Evolutionary conservation across 2,888 invertebrate species (phyloP).

Genomic region (Habroteleia sp.): DNA sequence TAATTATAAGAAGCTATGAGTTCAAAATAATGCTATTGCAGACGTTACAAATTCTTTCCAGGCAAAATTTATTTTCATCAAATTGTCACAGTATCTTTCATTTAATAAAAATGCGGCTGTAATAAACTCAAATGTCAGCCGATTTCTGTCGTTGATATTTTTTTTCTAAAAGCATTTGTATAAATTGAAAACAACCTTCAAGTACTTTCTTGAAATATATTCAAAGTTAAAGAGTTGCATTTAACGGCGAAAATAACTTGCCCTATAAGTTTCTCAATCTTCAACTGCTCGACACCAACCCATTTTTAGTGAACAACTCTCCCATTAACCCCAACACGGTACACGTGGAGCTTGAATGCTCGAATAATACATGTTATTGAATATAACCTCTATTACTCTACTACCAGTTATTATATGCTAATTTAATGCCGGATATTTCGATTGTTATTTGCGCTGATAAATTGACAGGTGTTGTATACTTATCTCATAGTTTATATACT

Average conservation of each 20-base stretch:
- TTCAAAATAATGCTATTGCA: slow-evolving; percentile 70
- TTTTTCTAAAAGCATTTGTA: slow-evolving; percentile 31
- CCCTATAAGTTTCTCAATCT: slow-evolving; percentile 47
- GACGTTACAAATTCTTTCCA: slow-evolving; percentile 7
- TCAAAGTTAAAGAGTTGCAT: slow-evolving; percentile 47
- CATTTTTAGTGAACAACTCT: slow-evolving; percentile 46
- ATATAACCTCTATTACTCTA: slow-evolving; percentile 44
- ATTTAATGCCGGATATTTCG: slow-evolving; percentile 42
- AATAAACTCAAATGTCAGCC: too few species aligned
- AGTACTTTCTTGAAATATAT: slow-evolving; percentile 48
- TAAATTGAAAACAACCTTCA: slow-evolving; percentile 31
- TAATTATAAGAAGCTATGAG: slow-evolving; percentile 71
- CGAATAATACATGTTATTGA: slow-evolving; percentile 41
- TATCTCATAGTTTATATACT: slow-evolving; percentile 26
- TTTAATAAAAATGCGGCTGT: too few species aligned
- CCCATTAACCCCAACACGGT: slow-evolving; percentile 59
- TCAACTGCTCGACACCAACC: slow-evolving; percentile 39
- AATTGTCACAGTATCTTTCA: neutral
- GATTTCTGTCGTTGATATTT: slow-evolving; percentile 3
- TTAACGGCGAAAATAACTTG: slow-evolving; percentile 45
- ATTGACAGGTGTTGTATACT: slow-evolving; percentile 28
- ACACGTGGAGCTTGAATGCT: slow-evolving; percentile 35
- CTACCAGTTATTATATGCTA: slow-evolving; percentile 51
- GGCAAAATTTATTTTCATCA: neutral
- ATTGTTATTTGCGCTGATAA: slow-evolving; percentile 39